Evolutionary conservation across 2,113 vertebrate species (phyloP).

Genomic region (Pedionomus torquatus): DNA sequence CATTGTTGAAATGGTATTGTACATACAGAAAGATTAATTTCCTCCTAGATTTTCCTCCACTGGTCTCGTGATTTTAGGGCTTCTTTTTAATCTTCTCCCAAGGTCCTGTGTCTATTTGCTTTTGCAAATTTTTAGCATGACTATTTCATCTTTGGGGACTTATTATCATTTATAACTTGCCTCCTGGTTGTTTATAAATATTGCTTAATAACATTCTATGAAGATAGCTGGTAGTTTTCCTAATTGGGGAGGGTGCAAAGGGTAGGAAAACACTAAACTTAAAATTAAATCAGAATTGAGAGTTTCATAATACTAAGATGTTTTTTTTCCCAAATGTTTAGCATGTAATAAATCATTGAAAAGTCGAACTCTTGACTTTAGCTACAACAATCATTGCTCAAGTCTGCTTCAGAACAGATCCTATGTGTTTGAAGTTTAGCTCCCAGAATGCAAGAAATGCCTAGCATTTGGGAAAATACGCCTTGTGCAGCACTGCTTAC

Average conservation of each 20-base stretch:
- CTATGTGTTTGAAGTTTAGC: not conserved
- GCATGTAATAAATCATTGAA: not conserved
- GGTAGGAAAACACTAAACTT: not conserved
- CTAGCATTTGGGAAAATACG: not conserved
- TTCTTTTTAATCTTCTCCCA: not conserved
- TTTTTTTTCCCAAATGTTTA: not conserved
- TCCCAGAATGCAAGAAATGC: not conserved
- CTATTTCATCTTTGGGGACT: not conserved
- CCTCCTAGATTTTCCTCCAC: not conserved
- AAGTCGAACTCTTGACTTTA: not conserved
- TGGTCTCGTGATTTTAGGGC: not conserved
- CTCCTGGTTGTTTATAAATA: not conserved
- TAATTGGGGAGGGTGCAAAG: accelerated
- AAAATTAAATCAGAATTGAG: not conserved
- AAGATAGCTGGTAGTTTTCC: not conserved
- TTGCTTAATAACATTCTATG: not conserved
- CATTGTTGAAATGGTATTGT: not conserved
- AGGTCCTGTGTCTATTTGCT: not conserved
- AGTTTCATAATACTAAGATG: not conserved
- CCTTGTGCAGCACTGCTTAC: not conserved
- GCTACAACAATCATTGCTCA: not conserved
- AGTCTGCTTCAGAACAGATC: not conserved
- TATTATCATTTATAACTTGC: not conserved
- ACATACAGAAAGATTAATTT: not conserved
- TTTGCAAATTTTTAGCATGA: not conserved